Evolutionary conservation across 2,113 vertebrate genomes (phyloP), one percentile per base, ranked within the genome.

Genomic region (Trochalopteron elliotii): DNA sequence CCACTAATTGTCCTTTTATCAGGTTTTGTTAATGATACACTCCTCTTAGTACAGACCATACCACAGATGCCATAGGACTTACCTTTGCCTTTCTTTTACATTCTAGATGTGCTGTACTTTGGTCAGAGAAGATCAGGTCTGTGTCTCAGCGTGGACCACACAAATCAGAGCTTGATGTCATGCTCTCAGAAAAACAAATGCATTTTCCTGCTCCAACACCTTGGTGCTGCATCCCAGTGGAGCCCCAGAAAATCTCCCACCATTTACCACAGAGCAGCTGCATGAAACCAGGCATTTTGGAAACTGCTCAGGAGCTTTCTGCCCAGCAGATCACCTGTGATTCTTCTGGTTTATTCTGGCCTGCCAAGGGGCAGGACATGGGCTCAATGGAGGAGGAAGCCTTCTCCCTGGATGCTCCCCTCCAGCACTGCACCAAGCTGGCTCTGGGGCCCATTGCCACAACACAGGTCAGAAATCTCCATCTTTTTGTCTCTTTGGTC

Each of bases 211-310:
- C 17, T 87, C 50, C 30, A 13, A 0, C 12, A n/a, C 11, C 45
- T 55, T 65, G 19, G 37, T 69, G 74, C 69, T 75, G 35, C 57
- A 31, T 44, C 23, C 31, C 0, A 0, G 25, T 11, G 28, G 44
- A 87, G 50, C 24, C 64, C 59, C 52, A 50, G 85, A 81, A 92
- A 69, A 77, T 16, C 30, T 13, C 53, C 27, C 53, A 27, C 24
- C 3, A 1, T 33, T 45, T 64, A 33, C 25, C 40, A 40, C 16
- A 52, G 35, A 70, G 39, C 31, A 49, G 45, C 49, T 61, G 37
- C 21, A 3, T 0, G 0, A 37, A 12, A 10, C 24, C 33, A 55
- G 39, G 39, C 28, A 12, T 60, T 64, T 33, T 0, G 0, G 35
- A 44, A 86, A 14, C 23, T 74, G 30, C 60, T 86, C 22, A 20